Evolutionary conservation across 2,888 invertebrate species (phyloP).

Genomic region (Diarsia dahlii): DNA sequence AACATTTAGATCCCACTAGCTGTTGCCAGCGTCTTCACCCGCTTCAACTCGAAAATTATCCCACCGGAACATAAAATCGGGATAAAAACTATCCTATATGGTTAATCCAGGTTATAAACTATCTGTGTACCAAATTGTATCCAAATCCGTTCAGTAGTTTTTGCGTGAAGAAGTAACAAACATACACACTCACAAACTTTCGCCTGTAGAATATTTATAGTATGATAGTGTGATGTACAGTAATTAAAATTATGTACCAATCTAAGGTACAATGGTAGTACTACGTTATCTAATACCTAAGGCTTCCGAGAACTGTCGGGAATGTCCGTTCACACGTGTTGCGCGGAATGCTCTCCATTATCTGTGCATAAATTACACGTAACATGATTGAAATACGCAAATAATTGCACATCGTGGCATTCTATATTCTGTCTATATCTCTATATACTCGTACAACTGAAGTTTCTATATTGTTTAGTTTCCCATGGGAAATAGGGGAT

Average conservation of each 20-base stretch:
- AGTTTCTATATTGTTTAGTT: not conserved
- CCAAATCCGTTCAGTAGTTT: too few species aligned
- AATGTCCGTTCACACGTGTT: conserved; percentile 18
- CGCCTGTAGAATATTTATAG: too few species aligned
- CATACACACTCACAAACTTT: too few species aligned
- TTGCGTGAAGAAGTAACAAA: too few species aligned
- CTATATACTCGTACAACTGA: not conserved
- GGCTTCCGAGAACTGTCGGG: not conserved
- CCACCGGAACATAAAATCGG: too few species aligned
- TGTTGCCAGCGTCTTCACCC: too few species aligned
- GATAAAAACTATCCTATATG: too few species aligned
- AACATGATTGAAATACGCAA: not conserved
- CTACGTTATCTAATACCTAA: not conserved
- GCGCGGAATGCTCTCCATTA: conserved; percentile 21
- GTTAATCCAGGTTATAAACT: too few species aligned
- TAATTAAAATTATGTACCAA: not conserved
- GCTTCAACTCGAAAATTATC: too few species aligned
- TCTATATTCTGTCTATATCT: not conserved
- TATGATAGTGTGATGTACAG: not conserved
- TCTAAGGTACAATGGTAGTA: not conserved
- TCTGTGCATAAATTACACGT: conserved; percentile 28
- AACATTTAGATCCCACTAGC: not conserved
- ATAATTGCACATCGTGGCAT: not conserved
- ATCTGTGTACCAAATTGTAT: too few species aligned
- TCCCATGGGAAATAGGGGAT: too few species aligned